Conservation (phyloP, 2,888 invertebrate species). For the Cryptus armator region DNA sequence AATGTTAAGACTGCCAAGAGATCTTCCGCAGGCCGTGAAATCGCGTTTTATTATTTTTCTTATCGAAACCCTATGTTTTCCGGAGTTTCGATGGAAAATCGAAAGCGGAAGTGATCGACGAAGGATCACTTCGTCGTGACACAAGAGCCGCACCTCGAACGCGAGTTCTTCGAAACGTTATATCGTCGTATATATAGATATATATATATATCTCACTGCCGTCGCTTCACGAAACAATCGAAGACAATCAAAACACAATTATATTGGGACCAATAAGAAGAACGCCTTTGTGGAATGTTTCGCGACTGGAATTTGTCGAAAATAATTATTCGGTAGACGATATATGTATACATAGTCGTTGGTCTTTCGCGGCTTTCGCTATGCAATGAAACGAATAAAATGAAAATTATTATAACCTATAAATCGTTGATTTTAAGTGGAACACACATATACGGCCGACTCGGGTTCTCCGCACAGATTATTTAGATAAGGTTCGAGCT, state of each 20-base stretch:
- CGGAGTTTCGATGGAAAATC: constrained; percentile 30
- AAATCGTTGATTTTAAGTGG: constrained; percentile 50
- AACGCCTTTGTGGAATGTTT: constrained; percentile 37
- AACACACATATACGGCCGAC: constrained; percentile 25
- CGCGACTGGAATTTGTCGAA: constrained; percentile 45
- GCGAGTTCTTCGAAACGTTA: constrained; percentile 47
- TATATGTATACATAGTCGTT: background rate
- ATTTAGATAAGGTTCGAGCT: constrained; percentile 59
- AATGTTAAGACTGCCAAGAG: constrained; percentile 62
- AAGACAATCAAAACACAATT: constrained; percentile 57
- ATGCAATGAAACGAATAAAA: constrained; percentile 1
- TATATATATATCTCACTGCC: background rate
- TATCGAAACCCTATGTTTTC: constrained; percentile 34
- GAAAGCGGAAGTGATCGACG: constrained; percentile 9
- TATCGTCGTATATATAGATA: background rate
- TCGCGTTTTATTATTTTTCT: constrained; percentile 16
- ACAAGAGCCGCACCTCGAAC: constrained; percentile 45
- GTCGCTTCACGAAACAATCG: constrained; percentile 39
- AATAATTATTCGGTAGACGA: constrained; percentile 9
- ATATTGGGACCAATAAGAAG: constrained; percentile 37
- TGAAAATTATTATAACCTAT: background rate
- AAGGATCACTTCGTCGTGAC: constrained; percentile 27
- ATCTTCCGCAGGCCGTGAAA: constrained; percentile 34
- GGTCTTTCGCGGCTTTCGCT: background rate
- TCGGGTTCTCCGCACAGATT: constrained; percentile 48